These are phyloP conservation scores for Iselma pallidipennis DNA, from an alignment of 2,888 invertebrate species.

Conservation along the genomic window DNA sequence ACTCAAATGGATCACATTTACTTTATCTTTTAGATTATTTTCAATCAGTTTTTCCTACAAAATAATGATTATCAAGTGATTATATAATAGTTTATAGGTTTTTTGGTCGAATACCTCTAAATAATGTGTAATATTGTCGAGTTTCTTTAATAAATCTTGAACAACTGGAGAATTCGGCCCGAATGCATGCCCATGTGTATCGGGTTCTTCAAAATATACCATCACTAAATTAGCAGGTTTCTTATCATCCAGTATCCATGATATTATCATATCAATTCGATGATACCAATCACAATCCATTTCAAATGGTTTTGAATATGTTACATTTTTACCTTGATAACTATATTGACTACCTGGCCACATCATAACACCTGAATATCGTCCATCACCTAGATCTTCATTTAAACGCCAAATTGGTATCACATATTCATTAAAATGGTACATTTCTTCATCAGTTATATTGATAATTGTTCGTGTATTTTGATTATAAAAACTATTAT, in stretches of 20 bases:
- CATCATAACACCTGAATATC: conserved; percentile 69
- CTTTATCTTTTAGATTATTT: conserved; percentile 57
- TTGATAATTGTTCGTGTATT: conserved; percentile 43
- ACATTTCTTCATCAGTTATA: conserved; percentile 55
- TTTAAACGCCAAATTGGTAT: conserved; percentile 66
- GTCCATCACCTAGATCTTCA: conserved; percentile 57
- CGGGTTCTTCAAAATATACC: conserved; percentile 73
- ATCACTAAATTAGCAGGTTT: conserved; percentile 71
- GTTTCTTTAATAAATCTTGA: conserved; percentile 52
- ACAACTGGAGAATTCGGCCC: conserved; percentile 60
- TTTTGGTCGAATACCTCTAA: conserved; percentile 50
- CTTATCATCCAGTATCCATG: conserved; percentile 62
- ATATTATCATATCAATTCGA: conserved; percentile 62
- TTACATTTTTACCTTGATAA: conserved; percentile 59
- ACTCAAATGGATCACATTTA: conserved; percentile 70
- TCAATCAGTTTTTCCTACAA: conserved; percentile 57
- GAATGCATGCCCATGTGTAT: conserved; percentile 63
- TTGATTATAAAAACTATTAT: conserved; percentile 64
- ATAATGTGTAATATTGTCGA: conserved; percentile 63
- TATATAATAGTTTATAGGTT: too few relatives aligned
- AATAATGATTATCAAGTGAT: too few relatives aligned
- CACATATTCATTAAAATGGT: conserved; percentile 60
- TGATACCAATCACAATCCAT: conserved; percentile 55
- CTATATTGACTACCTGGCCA: conserved; percentile 68
- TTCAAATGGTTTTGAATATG: conserved; percentile 56